Evolutionary conservation across 1,140 invertebrate species (phyloP), one percentile per base, ranked within the genome.

Genomic region (Pseudomyrmex sp.): DNA sequence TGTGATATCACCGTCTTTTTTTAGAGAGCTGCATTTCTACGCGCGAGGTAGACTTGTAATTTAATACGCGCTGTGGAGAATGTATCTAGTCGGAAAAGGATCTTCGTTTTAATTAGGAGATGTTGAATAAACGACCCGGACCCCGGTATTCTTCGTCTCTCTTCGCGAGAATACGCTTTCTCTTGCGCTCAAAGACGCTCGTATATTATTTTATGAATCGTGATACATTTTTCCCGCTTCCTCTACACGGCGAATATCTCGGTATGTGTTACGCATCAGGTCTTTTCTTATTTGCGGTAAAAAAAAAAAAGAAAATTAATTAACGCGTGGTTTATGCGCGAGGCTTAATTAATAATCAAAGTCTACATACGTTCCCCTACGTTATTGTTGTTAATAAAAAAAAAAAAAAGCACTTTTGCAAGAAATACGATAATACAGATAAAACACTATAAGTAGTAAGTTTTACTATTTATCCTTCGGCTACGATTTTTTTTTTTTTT

Each of bases 21-120:
- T 26, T 26, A 26, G 26, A 35, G 46, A 4, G 23, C 15, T 75
- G 59, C n/a, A 73, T 65, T 84, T 73, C 84, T 66, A 50, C 75
- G 66, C 20, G 23, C 13, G 5, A 44, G 35, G 46, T 18, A 13
- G 0, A 10, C 20, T n/a, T 23, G 23, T 75, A 82, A 80, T 80
- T 84, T 68, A 58, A 61, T 44, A 46, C 15, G 50, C 15, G 59
- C n/a, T 10, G 13, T 20, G 52, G 20, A 48, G 23, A 58, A 73
- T 69, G 84, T 68, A 66, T 61, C 72, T 59, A 85, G 61, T 73
- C 61, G 46, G 50, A 82, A 76, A 48, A 83, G 50, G 26, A 75
- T 86, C 73, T 69, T 72, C 70, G 62, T 85, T 88, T 88, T 85
- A 88, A 88, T 88, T 88, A 85, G 46, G 52, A 52, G n/a, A 26